Conservation (phyloP, 2,113 vertebrate genomes). For the Rattus rattus region DNA sequence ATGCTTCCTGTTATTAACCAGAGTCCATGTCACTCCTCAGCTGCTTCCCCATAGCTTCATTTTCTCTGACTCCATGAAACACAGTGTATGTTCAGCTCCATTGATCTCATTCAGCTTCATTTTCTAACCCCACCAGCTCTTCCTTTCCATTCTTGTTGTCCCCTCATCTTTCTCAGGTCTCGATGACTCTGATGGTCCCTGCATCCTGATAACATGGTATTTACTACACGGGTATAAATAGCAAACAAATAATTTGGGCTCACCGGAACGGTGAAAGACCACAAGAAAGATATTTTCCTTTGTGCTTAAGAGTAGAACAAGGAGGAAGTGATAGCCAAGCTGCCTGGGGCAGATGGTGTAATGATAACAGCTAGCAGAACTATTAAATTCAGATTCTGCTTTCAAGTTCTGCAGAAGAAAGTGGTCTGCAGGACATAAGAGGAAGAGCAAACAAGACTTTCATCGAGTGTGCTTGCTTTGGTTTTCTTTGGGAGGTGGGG, state of each 20-base stretch:
- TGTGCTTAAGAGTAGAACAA: constrained; percentile 64
- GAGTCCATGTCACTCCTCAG: not conserved
- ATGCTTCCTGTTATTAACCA: constrained; percentile 41
- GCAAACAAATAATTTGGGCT: constrained; percentile 44
- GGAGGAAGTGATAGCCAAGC: constrained; percentile 65
- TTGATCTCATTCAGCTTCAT: not conserved
- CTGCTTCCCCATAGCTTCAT: not conserved
- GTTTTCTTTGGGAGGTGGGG: not conserved
- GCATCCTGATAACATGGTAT: not conserved
- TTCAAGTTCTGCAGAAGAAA: constrained; percentile 66
- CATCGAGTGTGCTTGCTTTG: not conserved
- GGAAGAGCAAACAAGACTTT: constrained; percentile 34
- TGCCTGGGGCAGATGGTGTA: constrained; percentile 68
- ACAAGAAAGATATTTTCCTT: constrained; percentile 58
- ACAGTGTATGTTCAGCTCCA: not conserved
- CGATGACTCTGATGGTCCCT: not conserved
- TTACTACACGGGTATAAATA: not conserved
- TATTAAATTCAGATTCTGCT: constrained; percentile 62
- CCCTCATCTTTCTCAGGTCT: constrained; percentile 31
- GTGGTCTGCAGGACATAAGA: constrained; percentile 8
- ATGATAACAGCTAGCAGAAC: constrained; percentile 74
- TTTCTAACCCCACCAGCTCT: not conserved
- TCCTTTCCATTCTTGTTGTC: not conserved
- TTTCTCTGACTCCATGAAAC: constrained; percentile 10
- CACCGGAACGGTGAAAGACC: constrained; percentile 53